Evolutionary conservation across 2,888 invertebrate species (phyloP).

Genomic region (Chirona hameri): DNA sequence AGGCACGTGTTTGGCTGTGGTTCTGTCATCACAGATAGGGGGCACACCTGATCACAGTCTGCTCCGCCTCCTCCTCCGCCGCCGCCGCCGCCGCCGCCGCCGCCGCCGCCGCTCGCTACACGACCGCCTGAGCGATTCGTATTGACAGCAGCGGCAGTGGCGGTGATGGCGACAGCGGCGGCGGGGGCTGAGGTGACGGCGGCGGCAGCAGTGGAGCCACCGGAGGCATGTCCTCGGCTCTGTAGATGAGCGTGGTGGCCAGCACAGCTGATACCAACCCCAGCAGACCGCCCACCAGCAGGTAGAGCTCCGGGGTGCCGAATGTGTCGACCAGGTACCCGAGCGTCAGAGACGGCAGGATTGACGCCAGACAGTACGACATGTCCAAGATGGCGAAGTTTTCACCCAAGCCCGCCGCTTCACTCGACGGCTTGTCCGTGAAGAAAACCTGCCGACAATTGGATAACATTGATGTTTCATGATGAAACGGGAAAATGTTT

Average conservation of each 20-base stretch:
- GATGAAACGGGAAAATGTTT: too few species aligned
- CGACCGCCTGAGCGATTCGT: too few species aligned
- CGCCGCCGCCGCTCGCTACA: too few species aligned
- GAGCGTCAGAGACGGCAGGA: constrained; percentile 7
- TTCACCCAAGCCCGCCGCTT: neutral
- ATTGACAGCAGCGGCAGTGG: too few species aligned
- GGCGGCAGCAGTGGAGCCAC: neutral
- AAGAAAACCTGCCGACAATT: constrained; percentile 1
- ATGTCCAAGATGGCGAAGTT: constrained; percentile 25
- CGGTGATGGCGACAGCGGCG: too few species aligned
- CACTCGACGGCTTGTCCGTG: neutral
- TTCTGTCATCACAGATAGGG: too few species aligned
- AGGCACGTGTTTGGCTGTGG: too few species aligned
- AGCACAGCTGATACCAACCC: neutral
- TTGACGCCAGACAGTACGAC: constrained; percentile 2
- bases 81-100: too few species aligned
- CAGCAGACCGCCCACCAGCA: neutral
- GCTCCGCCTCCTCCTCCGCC: too few species aligned
- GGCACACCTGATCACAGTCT: too few species aligned
- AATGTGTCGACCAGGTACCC: neutral
- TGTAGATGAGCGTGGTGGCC: constrained; percentile 3
- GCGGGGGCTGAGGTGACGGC: too few species aligned
- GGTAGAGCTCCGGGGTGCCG: constrained; percentile 1
- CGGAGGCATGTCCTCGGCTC: neutral
- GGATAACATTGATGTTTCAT: too few species aligned